phyloP scores from a whole-genome alignment of 2,888 invertebrate species.

The Embidobia sp. region DNA sequence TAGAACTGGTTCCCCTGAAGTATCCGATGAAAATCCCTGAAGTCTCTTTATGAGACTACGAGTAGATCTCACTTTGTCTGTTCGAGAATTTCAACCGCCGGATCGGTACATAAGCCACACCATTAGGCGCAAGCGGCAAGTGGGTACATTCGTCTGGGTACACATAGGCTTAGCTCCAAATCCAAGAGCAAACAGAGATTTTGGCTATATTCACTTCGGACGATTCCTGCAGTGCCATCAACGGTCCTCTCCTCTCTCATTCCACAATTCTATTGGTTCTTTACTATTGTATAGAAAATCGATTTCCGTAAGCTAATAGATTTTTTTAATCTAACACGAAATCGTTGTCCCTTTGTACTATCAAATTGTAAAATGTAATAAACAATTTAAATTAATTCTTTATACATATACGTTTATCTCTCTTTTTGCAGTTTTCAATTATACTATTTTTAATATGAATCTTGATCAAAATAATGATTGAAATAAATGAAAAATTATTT shows the following conservation, averaged over 20 bases:
- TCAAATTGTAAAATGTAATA: too few species aligned
- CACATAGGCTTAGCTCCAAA: constrained; percentile 79
- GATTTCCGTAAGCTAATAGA: constrained; percentile 32
- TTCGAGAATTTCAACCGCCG: constrained; percentile 66
- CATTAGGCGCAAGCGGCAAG: constrained; percentile 76
- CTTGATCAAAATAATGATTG: too few species aligned
- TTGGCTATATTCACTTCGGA: constrained; percentile 65
- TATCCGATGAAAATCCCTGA: constrained; percentile 30
- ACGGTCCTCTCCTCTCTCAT: constrained; percentile 48
- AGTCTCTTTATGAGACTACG: constrained; percentile 49
- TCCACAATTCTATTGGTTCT: constrained; percentile 52
- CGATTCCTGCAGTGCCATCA: constrained; percentile 58
- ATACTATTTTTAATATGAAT: too few species aligned
- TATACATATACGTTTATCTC: too few species aligned
- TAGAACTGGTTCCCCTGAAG: constrained; percentile 29
- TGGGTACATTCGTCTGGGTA: constrained; percentile 79
- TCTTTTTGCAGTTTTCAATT: too few species aligned
- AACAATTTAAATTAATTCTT: too few species aligned
- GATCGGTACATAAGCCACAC: constrained; percentile 75
- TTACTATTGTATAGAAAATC: constrained; percentile 45
- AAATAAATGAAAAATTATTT: too few species aligned
- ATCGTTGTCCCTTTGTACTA: too few species aligned
- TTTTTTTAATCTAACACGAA: not conserved
- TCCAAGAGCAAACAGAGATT: constrained; percentile 77
- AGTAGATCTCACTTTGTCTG: constrained; percentile 62